A percentile compares a stretch with the other conserved stretches of the same genome.
These are phyloP conservation scores for Bombus breviceps DNA, from an alignment of 1,140 invertebrate species.

Conservation along the genomic window DNA sequence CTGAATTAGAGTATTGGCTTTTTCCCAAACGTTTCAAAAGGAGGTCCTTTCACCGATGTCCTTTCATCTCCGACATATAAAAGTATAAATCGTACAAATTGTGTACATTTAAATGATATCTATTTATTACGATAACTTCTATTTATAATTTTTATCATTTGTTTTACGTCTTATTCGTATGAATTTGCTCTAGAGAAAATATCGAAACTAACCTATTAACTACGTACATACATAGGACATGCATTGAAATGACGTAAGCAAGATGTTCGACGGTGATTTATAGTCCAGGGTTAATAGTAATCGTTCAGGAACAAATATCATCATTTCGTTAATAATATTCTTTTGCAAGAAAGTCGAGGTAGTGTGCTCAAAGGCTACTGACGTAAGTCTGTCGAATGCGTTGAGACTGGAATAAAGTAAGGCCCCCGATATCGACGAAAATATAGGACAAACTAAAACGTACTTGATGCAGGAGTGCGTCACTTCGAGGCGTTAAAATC, in stretches of 20 bases:
- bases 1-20: too few relatives aligned
- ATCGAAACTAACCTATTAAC: not conserved
- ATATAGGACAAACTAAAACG: conserved; percentile 46
- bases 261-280: not conserved
- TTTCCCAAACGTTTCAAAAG: too few relatives aligned
- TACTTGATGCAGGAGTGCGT: conserved; percentile 43
- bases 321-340: not conserved
- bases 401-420: conserved; percentile 38
- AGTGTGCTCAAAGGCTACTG: not conserved
- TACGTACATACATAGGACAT: not conserved
- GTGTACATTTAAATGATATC: not conserved
- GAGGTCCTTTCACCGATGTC: too few relatives aligned
- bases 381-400: conserved; percentile 18
- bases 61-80: too few relatives aligned
- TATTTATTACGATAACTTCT: not conserved
- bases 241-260: not conserved
- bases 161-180: not conserved
- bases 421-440: conserved; percentile 17
- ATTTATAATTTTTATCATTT: not conserved
- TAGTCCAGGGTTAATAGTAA: not conserved
- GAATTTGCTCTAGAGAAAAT: not conserved
- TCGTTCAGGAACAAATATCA: not conserved
- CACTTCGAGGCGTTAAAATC: conserved; percentile 47
- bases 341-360: too few relatives aligned
- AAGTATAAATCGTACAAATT: not conserved